Percentiles rank a stretch among this genome's conserved stretches.
Conservation (phyloP, 2,888 invertebrate species). For the Sinodicranocentrus sp. region DNA sequence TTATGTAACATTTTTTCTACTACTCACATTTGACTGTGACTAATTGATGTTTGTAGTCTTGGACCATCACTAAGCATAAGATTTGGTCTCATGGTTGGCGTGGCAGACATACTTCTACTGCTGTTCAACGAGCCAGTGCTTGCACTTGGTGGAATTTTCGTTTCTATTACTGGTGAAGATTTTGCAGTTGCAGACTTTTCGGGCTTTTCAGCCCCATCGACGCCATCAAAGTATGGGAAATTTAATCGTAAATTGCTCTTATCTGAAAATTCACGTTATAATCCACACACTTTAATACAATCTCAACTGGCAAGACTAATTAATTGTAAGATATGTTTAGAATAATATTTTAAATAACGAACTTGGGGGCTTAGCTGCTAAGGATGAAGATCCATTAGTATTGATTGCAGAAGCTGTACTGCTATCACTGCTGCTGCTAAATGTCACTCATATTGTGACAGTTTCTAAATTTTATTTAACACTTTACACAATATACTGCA, state of each 20-base stretch:
- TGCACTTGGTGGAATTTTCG: slow-evolving; percentile 54
- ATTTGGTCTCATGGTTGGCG: slow-evolving; percentile 58
- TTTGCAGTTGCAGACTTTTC: slow-evolving; percentile 5
- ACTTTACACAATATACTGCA: too few species aligned
- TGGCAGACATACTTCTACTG: slow-evolving; percentile 33
- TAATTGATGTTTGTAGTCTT: slow-evolving; percentile 50
- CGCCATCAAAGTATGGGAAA: slow-evolving; percentile 63
- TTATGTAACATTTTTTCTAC: too few species aligned
- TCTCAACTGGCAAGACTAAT: too few species aligned
- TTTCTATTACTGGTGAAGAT: slow-evolving; percentile 38
- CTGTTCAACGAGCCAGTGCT: slow-evolving; percentile 4
- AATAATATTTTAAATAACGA: background rate
- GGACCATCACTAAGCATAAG: slow-evolving; percentile 36
- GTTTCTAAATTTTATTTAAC: background rate
- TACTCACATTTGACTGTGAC: slow-evolving; percentile 70
- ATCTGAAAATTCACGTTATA: slow-evolving; percentile 15
- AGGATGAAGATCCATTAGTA: slow-evolving; percentile 49
- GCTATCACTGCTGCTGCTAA: slow-evolving; percentile 64
- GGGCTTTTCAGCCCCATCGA: slow-evolving; percentile 1
- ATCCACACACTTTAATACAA: background rate
- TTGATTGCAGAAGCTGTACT: slow-evolving; percentile 62
- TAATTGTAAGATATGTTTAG: background rate
- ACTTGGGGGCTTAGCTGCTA: slow-evolving; percentile 49
- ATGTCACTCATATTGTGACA: slow-evolving; percentile 56
- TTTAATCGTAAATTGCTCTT: slow-evolving; percentile 70